Evolutionary conservation across 1,140 invertebrate species (phyloP).

Genomic region (Neoseiulus cucumeris): DNA sequence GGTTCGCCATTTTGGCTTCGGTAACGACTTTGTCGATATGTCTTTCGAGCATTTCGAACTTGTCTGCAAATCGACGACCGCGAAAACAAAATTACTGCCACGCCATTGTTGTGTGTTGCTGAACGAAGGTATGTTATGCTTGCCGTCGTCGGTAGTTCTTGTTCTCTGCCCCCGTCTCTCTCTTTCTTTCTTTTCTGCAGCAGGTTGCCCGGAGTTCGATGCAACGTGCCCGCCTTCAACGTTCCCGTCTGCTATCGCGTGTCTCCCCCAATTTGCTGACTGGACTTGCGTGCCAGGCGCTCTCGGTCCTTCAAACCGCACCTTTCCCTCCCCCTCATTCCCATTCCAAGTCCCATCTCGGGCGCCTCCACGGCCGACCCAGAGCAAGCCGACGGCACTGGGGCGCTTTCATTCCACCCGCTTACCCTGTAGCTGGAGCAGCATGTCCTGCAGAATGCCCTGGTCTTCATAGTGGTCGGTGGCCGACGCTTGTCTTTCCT

Average conservation of each 20-base stretch:
- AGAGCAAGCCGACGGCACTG: too few species aligned
- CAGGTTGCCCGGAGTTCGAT: neutral
- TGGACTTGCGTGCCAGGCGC: neutral
- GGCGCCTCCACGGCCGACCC: too few species aligned
- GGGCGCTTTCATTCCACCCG: neutral
- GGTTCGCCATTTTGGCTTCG: neutral
- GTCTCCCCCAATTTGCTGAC: conserved; percentile 2
- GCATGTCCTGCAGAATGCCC: neutral
- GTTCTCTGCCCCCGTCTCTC: neutral
- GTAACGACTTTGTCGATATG: conserved; percentile 7
- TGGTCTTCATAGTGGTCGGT: neutral
- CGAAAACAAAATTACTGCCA: too few species aligned
- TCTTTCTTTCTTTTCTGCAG: too few species aligned
- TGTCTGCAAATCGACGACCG: neutral
- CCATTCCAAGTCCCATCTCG: too few species aligned
- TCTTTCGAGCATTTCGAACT: neutral
- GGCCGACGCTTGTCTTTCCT: neutral
- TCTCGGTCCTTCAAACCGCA: neutral
- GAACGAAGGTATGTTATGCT: too few species aligned
- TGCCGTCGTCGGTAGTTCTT: neutral
- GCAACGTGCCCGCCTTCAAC: neutral
- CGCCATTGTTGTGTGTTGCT: too few species aligned
- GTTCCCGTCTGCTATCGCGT: neutral
- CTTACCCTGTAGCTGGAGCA: conserved; percentile 1
- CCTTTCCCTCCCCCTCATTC: too few species aligned